A percentile compares a stretch with the other conserved stretches of the same genome.
phyloP scores from a whole-genome alignment of 2,797 vertebrate genomes.

The Chanos chanos region DNA sequence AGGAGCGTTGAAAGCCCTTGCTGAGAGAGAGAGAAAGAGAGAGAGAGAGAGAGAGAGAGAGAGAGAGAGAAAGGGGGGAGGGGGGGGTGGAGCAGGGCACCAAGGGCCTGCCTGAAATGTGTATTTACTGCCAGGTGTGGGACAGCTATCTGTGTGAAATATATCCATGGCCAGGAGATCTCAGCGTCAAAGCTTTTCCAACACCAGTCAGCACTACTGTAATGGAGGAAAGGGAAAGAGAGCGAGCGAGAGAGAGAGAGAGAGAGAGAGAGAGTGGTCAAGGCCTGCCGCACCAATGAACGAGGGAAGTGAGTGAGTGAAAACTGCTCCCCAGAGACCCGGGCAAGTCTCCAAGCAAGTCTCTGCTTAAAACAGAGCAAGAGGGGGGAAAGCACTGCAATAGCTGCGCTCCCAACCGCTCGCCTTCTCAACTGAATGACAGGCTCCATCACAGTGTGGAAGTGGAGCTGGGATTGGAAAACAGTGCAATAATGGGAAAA shows the following conservation, averaged over 20 bases:
- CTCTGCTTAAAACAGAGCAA: slow-evolving; percentile 18
- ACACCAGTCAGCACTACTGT: slow-evolving; percentile 27
- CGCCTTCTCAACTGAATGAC: too few relatives aligned
- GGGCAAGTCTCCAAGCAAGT: slow-evolving; percentile 32
- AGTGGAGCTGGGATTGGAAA: too few relatives aligned
- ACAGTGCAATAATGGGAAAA: too few relatives aligned
- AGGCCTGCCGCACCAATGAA: too few relatives aligned
- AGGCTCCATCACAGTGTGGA: too few relatives aligned
- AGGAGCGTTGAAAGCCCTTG: slow-evolving; percentile 9
- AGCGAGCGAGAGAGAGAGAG: slow-evolving; percentile 8
- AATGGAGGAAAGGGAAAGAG: slow-evolving; percentile 22
- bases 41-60: not conserved
- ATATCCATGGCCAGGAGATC: slow-evolving; percentile 32
- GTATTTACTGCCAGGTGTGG: not conserved
- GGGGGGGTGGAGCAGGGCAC: not conserved
- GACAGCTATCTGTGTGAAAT: not conserved
- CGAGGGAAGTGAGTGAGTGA: slow-evolving; percentile 20
- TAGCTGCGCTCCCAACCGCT: too few relatives aligned
- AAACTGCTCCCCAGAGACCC: slow-evolving; percentile 20
- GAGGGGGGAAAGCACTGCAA: too few relatives aligned
- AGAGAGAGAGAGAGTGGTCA: not conserved
- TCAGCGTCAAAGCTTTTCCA: slow-evolving; percentile 25
- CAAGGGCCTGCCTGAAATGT: slow-evolving; percentile 23
- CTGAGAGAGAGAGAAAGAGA: slow-evolving; percentile 1
- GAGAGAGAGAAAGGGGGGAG: not conserved